Evolutionary conservation across 2,797 vertebrate species (phyloP), one percentile per base, ranked within the genome.

Genomic region (Ptychobarbus kaznakovi): DNA sequence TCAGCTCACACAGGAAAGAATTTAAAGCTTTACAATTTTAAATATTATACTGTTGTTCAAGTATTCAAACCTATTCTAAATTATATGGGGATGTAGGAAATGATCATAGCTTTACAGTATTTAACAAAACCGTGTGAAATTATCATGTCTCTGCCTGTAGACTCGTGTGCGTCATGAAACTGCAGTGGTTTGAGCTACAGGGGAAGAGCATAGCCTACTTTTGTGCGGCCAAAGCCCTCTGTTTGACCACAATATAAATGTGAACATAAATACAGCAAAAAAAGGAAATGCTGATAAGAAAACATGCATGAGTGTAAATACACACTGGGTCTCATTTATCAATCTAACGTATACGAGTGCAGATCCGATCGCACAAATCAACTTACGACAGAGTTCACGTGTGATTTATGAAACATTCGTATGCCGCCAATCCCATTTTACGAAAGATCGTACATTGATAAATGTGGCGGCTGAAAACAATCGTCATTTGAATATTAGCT

Each of bases 231-330:
- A 32, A 46, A 49, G 8, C 28, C 7, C 1, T 51, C 16, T 51
- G 70, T 25, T 73, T 28, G 2, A 53, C 18, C 73, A 38, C 46
- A 53, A 28, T 35, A 4, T 13, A 13, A 76, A 15, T 38, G 6
- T 56, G 1, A 38, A 49, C 18, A 42, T 40, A n/a, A 42, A 32
- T 51, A 38, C 22, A 56, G 13, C 20, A 13, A 15, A 11, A 3
- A 13, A 38, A 56, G 18, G 11, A 76, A 76, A 38, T 56, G 51
- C 74, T 56, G 32, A 40, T 76, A 56, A 56, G 74, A 56, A 76
- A 76, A 9, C 6, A 22, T 15, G 11, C 11, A 1, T 18, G 11
- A 15, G 20, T 15, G 6, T 15, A n/a, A 40, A 35, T n/a, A 11
- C 51, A 56, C 3, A 38, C 20, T 22, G 32, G 32, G 32, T 32